Evolutionary conservation across 2,113 vertebrate species (phyloP).

Genomic region (Etia nguti): DNA sequence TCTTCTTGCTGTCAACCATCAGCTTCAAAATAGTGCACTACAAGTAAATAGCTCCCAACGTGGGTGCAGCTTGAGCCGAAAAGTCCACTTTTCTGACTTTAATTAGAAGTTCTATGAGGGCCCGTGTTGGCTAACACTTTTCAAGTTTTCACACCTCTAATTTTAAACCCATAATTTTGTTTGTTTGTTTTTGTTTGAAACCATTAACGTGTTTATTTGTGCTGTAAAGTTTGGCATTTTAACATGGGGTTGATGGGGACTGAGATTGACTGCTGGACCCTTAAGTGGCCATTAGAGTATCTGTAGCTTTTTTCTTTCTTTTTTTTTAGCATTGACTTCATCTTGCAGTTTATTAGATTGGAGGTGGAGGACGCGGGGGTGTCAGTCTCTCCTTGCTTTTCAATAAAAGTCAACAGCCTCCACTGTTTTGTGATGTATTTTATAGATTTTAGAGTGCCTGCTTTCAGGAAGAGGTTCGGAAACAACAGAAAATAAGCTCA

Average conservation of each 20-base stretch:
- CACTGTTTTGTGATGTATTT: background rate
- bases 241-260: background rate
- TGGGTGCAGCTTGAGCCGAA: background rate
- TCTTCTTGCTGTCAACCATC: too few species aligned
- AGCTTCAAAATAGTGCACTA: too few species aligned
- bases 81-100: background rate
- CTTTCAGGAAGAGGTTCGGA: background rate
- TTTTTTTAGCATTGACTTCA: background rate
- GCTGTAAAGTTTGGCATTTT: background rate
- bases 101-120: background rate
- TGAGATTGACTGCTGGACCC: background rate
- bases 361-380: background rate
- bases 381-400: background rate
- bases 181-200: background rate
- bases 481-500: background rate
- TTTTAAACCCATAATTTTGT: background rate
- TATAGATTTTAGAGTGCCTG: background rate
- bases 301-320: background rate
- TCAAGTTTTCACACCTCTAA: background rate
- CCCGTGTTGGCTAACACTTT: background rate
- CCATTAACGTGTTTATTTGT: background rate
- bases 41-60: background rate
- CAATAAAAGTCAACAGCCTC: background rate
- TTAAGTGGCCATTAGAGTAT: background rate
- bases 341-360: background rate